Evolutionary conservation across 2,888 invertebrate genomes (phyloP), one percentile per base, ranked within the genome.

Genomic region (Dione vanillae): DNA sequence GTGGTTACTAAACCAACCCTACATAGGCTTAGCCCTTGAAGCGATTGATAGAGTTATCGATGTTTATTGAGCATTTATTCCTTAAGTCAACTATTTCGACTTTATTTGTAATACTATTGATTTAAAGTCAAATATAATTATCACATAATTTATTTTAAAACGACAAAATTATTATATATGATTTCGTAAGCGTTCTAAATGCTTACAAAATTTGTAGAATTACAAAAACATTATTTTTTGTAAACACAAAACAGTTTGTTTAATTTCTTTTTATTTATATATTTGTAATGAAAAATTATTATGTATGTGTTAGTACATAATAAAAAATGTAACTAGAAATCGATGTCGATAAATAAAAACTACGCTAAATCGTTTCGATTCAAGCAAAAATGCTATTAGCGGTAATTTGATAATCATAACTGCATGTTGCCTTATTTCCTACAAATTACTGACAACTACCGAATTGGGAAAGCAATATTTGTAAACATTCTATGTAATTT

Each of bases 351-450:
- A 69, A 45, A 56, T 37, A 56, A 1, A 11, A n/a, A 2, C n/a
- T 20, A 47, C 14, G 37, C 47, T 47, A 52, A 65, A 11, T 72
- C 67, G 68, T 62, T 71, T 72, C n/a, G 51, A 61, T n/a, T 16
- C 37, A 59, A 64, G 49, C 62, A 66, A 59, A 58, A 54, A 49
- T 47, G 73, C 74, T 69, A 78, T 79, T 77, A 79, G 41, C 78
- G 61, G 74, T 76, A 77, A 80, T 80, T 80, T 78, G 72, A 76
- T 76, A 77, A 77, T 78, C 76, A 79, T 77, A 78, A 78, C 74
- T 71, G 73, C 67, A 73, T 75, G 68, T 56, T 69, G 58, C 59
- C 67, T 59, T 65, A 43, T 58, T 52, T 37, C 43, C 62, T 64
- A 67, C 58, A 70, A 62, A 72, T 74, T 69, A 65, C 70, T 64